A percentile compares a stretch with the other conserved stretches of the same genome.
phyloP scores from a whole-genome alignment of 1,140 invertebrate genomes.

The Sycobia sp. region DNA sequence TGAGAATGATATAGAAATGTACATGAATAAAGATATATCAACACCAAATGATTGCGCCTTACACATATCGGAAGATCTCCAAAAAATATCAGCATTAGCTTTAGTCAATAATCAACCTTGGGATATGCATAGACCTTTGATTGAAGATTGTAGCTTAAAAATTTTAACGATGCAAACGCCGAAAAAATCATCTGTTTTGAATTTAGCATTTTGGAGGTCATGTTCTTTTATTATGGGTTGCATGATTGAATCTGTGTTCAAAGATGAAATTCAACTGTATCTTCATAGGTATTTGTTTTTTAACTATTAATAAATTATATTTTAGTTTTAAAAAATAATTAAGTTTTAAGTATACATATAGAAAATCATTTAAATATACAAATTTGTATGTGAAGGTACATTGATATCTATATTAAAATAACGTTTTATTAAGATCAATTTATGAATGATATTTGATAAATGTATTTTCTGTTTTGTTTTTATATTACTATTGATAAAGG shows the following conservation, averaged over 20 bases:
- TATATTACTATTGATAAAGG: no score
- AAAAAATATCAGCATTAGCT: slow-evolving; percentile 77
- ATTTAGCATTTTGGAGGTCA: slow-evolving; percentile 88
- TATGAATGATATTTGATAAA: no score
- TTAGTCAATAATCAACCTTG: slow-evolving; percentile 79
- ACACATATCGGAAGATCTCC: slow-evolving; percentile 82
- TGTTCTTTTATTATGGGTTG: slow-evolving; percentile 88
- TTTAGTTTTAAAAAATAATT: no score
- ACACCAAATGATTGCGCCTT: slow-evolving; percentile 91
- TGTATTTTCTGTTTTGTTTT: no score
- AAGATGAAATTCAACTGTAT: slow-evolving; percentile 75
- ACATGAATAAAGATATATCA: slow-evolving; percentile 93
- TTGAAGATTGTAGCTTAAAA: slow-evolving; percentile 77
- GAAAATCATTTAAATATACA: no score
- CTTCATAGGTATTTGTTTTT: slow-evolving; percentile 67
- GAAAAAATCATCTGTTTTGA: slow-evolving; percentile 68
- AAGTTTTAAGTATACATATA: no score
- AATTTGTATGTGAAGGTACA: no score
- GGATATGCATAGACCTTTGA: slow-evolving; percentile 91
- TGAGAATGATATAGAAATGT: slow-evolving; percentile 66
- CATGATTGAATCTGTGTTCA: slow-evolving; percentile 77
- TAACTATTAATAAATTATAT: background rate
- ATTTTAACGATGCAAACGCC: slow-evolving; percentile 79
- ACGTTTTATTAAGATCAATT: no score
- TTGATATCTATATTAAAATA: no score